These are phyloP conservation scores for Lepidurus arcticus DNA, from an alignment of 1,140 invertebrate species.

Conservation along the genomic window DNA sequence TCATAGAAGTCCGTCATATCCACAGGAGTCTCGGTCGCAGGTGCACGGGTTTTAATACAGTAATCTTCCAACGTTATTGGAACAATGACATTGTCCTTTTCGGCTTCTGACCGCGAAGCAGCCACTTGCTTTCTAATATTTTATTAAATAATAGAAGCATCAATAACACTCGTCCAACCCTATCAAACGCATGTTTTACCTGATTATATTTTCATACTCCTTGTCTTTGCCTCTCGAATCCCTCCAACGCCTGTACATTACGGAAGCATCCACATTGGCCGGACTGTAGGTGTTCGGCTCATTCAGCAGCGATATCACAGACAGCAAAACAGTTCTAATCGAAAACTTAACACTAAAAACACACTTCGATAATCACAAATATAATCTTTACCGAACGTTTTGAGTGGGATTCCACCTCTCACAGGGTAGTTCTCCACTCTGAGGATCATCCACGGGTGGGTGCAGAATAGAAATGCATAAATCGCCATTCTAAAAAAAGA, in stretches of 20 bases:
- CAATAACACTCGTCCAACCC: not conserved
- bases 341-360: conserved; percentile 26
- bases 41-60: conserved; percentile 80
- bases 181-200: conserved; percentile 51
- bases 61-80: conserved; percentile 97
- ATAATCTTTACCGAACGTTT: conserved; percentile 69
- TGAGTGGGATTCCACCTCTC: conserved; percentile 99
- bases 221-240: conserved; percentile 97
- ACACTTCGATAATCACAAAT: not conserved
- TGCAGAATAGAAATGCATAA: conserved; percentile 99
- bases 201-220: conserved; percentile 99
- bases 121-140: conserved; percentile 87
- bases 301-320: conserved; percentile 96
- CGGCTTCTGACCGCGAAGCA: conserved; percentile 87
- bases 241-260: conserved; percentile 98
- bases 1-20: conserved; percentile 91
- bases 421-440: conserved; percentile 95
- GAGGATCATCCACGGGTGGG: conserved; percentile 97
- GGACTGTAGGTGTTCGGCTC: conserved; percentile 99
- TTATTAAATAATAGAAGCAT: not conserved
- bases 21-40: conserved; percentile 67
- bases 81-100: conserved; percentile 92
- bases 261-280: conserved; percentile 98
- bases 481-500: conserved; percentile 81
- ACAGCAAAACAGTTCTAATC: conserved; percentile 85